Percentiles rank a stretch among this genome's conserved stretches.
Conservation (phyloP, 2,888 invertebrate species). For the Heliconius cydno region DNA sequence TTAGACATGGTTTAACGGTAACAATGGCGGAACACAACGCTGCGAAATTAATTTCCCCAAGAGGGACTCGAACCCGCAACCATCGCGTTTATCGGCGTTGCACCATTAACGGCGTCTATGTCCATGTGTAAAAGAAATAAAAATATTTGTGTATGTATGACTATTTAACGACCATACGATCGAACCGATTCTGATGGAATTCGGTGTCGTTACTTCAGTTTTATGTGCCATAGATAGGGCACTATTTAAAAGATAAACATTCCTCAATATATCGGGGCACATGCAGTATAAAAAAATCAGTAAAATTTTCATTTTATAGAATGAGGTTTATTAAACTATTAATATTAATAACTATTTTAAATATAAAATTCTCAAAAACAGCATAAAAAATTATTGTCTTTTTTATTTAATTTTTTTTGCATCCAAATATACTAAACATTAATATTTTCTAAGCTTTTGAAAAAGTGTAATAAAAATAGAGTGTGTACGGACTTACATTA, state of each 20-base stretch:
- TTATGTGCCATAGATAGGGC: background rate
- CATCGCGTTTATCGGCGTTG: background rate
- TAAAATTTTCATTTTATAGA: background rate
- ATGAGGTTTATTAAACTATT: too few species aligned
- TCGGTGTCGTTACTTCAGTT: background rate
- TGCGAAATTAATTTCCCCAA: background rate
- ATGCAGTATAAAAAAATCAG: background rate
- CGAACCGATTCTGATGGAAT: background rate
- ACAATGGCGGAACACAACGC: background rate
- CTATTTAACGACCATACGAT: background rate
- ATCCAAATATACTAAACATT: background rate
- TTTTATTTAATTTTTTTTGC: too few species aligned
- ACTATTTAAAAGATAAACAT: constrained; percentile 2
- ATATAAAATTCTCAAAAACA: too few species aligned
- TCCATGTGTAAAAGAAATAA: background rate
- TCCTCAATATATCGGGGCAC: background rate
- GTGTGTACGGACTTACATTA: too few species aligned
- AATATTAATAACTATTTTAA: too few species aligned
- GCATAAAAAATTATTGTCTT: too few species aligned
- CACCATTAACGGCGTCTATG: background rate
- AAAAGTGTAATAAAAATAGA: background rate
- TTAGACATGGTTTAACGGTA: too few species aligned
- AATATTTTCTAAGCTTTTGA: background rate
- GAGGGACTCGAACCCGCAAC: too few species aligned
- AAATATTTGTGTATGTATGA: background rate